Evolutionary conservation across 92 coral and sea anemone genomes (phyloP).

Genomic region (Zoanthus sansibaricus): DNA sequence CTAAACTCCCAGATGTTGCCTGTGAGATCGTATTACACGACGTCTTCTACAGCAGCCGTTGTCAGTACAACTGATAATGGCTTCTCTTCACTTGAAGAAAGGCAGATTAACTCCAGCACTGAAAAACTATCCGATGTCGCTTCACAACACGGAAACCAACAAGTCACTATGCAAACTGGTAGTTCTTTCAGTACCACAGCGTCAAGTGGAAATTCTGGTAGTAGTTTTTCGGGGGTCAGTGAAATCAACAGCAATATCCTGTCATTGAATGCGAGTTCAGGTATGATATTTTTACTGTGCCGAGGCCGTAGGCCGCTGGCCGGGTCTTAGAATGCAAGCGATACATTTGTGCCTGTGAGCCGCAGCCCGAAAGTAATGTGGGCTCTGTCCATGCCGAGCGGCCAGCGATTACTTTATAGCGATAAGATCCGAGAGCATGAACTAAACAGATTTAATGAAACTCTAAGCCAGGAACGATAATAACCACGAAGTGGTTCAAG

Average conservation of each 20-base stretch:
- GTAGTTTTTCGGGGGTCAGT: not conserved
- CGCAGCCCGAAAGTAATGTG: too few relatives aligned
- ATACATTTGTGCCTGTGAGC: too few relatives aligned
- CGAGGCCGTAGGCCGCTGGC: too few relatives aligned
- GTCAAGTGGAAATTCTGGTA: not conserved
- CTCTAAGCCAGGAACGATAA: too few relatives aligned
- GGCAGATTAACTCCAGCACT: not conserved
- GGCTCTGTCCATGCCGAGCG: too few relatives aligned
- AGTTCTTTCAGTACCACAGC: not conserved
- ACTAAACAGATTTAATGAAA: too few relatives aligned
- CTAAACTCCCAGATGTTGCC: not conserved
- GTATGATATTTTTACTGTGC: not conserved
- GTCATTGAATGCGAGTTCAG: not conserved
- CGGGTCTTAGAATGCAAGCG: too few relatives aligned
- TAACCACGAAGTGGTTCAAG: too few relatives aligned
- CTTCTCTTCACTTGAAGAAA: not conserved
- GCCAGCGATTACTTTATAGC: too few relatives aligned
- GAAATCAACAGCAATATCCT: constrained; percentile 5
- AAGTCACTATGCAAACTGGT: not conserved
- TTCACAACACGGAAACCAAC: not conserved
- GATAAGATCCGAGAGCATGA: too few relatives aligned
- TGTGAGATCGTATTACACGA: not conserved
- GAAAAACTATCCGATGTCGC: not conserved
- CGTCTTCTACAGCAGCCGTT: not conserved
- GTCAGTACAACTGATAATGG: not conserved